phyloP scores from a whole-genome alignment of 2,888 invertebrate species.

The Zygothrica quintamaculata region DNA sequence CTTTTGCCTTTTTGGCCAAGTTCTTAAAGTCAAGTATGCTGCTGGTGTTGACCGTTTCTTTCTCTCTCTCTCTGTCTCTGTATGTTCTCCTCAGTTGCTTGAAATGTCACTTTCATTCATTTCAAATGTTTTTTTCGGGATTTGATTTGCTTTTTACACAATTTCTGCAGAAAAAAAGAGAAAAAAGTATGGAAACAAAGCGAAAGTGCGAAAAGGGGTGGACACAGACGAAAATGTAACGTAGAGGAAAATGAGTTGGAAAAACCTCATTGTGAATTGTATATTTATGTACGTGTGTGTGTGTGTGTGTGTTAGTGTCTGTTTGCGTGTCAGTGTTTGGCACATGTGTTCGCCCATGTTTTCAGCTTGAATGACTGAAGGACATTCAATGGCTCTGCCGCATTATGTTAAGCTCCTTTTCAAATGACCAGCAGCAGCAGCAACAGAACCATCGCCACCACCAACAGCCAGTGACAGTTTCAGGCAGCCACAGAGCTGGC shows the following conservation, averaged over 20 bases:
- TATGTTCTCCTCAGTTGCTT: too few relatives aligned
- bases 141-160: constrained; percentile 65
- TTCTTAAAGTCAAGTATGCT: constrained; percentile 5
- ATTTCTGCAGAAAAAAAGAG: constrained; percentile 5
- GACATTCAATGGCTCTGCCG: constrained; percentile 66
- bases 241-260: not conserved
- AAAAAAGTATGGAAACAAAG: constrained; percentile 35
- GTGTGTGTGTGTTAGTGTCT: too few relatives aligned
- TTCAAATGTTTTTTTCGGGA: constrained; percentile 60
- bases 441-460: too few relatives aligned
- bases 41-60: not conserved
- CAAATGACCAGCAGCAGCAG: constrained; percentile 69
- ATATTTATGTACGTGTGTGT: constrained; percentile 8
- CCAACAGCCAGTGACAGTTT: constrained; percentile 50
- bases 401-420: constrained; percentile 74
- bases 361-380: constrained; percentile 47
- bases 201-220: constrained; percentile 35
- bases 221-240: constrained; percentile 10
- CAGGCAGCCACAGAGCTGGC: constrained; percentile 33
- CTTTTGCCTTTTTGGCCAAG: not conserved
- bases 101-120: constrained; percentile 45
- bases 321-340: constrained; percentile 49
- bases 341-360: constrained; percentile 62
- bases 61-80: too few relatives aligned
- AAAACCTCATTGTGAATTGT: constrained; percentile 17